A percentile compares a stretch with the other conserved stretches of the same genome.
Evolutionary conservation across 2,113 vertebrate species (phyloP).

Genomic region (Chloroceryle aenea): DNA sequence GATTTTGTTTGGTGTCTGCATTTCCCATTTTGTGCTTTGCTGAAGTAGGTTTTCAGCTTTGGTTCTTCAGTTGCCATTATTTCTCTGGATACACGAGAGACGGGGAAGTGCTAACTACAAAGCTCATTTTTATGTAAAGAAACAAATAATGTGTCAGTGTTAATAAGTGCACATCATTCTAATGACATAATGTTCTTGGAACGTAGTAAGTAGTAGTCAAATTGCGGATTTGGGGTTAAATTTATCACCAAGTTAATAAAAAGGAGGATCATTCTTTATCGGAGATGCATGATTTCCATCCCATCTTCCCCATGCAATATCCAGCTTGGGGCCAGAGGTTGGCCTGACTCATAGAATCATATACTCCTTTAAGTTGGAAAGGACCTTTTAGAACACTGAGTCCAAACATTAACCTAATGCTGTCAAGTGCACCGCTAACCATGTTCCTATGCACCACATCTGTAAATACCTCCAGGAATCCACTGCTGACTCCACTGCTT

Average conservation of each 20-base stretch:
- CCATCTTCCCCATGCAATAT: background rate
- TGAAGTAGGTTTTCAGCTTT: background rate
- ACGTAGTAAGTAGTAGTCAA: background rate
- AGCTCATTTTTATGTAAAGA: background rate
- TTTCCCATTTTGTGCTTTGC: background rate
- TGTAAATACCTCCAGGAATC: background rate
- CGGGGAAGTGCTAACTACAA: background rate
- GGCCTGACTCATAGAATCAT: background rate
- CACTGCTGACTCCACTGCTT: background rate
- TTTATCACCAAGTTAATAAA: background rate
- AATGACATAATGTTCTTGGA: background rate
- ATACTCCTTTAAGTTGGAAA: background rate
- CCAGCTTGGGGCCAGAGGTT: background rate
- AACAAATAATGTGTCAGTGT: background rate
- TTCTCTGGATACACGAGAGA: background rate
- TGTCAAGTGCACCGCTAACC: background rate
- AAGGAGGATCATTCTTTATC: background rate
- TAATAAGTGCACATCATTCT: background rate
- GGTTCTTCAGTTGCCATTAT: background rate
- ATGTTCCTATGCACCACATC: too few species aligned
- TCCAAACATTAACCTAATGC: background rate
- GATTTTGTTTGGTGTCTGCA: background rate
- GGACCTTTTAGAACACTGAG: background rate
- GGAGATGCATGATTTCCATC: background rate
- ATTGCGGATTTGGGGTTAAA: background rate